Conservation (phyloP, 2,113 vertebrate genomes). For the Mormoops blainvillei region DNA sequence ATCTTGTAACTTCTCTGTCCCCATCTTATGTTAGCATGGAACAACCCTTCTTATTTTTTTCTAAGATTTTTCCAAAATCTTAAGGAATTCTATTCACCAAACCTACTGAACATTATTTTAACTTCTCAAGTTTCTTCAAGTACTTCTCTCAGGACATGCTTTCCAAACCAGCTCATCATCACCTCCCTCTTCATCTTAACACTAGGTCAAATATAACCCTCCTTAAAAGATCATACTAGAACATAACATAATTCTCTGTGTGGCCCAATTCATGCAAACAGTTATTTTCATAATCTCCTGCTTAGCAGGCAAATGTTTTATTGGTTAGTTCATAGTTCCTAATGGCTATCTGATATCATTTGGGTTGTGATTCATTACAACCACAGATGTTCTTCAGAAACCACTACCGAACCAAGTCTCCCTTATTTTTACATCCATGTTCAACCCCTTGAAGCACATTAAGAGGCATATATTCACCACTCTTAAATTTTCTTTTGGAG, state of each 20-base stretch:
- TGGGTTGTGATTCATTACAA: background rate
- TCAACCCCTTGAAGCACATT: background rate
- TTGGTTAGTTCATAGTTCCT: background rate
- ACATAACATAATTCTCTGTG: background rate
- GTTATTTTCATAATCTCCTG: background rate
- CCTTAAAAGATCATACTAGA: background rate
- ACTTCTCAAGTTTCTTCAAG: background rate
- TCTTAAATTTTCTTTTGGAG: background rate
- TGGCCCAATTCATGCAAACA: background rate
- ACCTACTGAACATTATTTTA: background rate
- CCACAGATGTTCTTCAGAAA: background rate
- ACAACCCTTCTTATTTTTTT: background rate
- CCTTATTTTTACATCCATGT: background rate
- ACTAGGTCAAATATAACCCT: background rate
- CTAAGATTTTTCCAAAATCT: background rate
- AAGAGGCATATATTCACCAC: background rate
- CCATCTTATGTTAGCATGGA: background rate
- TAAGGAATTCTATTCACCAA: background rate
- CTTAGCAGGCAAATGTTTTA: background rate
- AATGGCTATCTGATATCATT: background rate
- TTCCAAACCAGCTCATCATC: background rate
- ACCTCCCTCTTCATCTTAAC: background rate
- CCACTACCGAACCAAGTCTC: background rate
- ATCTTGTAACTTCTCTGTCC: background rate
- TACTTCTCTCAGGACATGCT: background rate